phyloP scores from a whole-genome alignment of 2,888 invertebrate genomes.

The Quadroppia sp. region DNA sequence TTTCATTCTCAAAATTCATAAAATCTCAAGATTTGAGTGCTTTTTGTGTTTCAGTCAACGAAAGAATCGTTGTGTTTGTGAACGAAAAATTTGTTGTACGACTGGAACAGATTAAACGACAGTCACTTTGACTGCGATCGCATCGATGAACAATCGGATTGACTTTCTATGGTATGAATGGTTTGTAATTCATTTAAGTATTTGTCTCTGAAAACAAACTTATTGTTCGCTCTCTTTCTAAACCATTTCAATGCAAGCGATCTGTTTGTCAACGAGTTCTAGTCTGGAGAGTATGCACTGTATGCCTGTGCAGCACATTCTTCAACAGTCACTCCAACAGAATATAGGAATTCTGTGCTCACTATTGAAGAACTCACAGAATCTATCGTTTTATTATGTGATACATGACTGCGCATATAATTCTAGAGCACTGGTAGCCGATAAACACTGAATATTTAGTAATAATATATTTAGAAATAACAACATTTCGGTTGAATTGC shows the following conservation, averaged over 20 bases:
- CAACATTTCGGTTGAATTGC: no score
- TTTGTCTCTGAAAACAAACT: neutral
- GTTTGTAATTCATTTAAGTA: neutral
- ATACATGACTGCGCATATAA: conserved; percentile 25
- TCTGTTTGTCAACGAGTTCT: conserved; percentile 18
- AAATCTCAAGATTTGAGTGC: no score
- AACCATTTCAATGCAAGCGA: neutral
- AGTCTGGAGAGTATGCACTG: neutral
- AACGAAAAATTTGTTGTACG: neutral
- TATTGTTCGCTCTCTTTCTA: neutral
- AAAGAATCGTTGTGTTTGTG: neutral
- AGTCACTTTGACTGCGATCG: conserved; percentile 5
- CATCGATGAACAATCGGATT: conserved; percentile 19
- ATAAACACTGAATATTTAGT: no score
- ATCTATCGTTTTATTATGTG: conserved; percentile 11
- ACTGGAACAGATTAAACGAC: conserved; percentile 2
- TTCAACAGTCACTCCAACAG: neutral
- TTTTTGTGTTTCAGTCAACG: neutral
- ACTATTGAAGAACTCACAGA: neutral
- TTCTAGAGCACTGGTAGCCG: neutral
- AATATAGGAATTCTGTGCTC: neutral
- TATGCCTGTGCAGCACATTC: neutral
- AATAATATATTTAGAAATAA: no score
- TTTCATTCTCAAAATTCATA: no score
- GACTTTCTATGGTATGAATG: neutral